Evolutionary conservation across 1,140 invertebrate species (phyloP), one percentile per base, ranked within the genome.

Genomic region (Philotrypesis tridentata): DNA sequence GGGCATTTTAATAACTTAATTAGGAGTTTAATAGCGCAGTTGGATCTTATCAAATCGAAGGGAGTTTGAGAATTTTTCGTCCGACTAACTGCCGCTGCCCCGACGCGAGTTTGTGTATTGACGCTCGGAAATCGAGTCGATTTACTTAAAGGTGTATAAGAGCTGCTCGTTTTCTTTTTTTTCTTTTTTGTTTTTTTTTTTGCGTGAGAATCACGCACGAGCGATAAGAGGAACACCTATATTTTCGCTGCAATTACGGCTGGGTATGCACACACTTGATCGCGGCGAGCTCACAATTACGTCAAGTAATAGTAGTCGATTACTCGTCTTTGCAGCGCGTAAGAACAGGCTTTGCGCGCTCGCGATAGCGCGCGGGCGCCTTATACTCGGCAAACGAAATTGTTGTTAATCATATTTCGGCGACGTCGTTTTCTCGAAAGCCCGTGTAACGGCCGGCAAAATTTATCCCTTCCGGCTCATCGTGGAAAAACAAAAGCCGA

Each of bases 251-350:
- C 63, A 68, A 68, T 78, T 48, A 78, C 37, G 75, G 65, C 31
- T 14, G n/a, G n/a, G n/a, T n/a, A n/a, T n/a, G 12, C 12, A 77
- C 61, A 33, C 70, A 33, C 78, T 80, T 25, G 70, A 71, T 21
- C 25, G 11, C 25, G 43, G 33, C 33, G 33, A 60, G 68, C 33
- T 70, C 17, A 31, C 71, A 76, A 70, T 81, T 81, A 81, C 75
- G 48, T 76, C 74, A 81, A 70, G 76, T 81, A 61, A 81, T 81
- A 60, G 43, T 14, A n/a, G 21, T 55, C 43, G 65, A 70, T 68
- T 61, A 68, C 3, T 11, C 8, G 43, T 48, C 33, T 7, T 6
- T 21, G 80, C 29, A 70, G 17, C 21, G 7, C 48, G 48, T 27
- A 60, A 81, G 55, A 67, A 68, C 14, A 12, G 43, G 12, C 72